Percentiles rank a stretch among this genome's conserved stretches.
phyloP scores from a whole-genome alignment of 2,113 vertebrate species.

The Dasyprocta punctata region DNA sequence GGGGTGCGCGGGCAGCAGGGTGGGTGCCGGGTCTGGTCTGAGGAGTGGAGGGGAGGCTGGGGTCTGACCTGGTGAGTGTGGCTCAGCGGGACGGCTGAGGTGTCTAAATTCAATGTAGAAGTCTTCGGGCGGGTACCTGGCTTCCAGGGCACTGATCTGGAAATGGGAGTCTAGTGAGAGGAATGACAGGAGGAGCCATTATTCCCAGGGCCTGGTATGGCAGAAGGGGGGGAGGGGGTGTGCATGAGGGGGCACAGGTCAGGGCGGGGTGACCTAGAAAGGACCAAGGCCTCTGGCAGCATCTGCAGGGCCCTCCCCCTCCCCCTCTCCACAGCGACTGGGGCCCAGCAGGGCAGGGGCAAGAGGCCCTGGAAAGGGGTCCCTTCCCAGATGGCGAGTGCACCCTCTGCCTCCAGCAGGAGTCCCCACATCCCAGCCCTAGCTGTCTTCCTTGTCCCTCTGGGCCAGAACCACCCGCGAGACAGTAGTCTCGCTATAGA shows the following conservation, averaged over 20 bases:
- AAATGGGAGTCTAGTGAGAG: conserved; percentile 85
- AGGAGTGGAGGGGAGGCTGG: background rate
- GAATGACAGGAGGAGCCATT: conserved; percentile 83
- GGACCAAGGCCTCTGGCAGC: background rate
- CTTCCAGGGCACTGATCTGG: conserved; percentile 84
- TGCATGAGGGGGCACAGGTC: background rate
- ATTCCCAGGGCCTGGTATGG: conserved; percentile 69
- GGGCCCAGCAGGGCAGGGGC: background rate
- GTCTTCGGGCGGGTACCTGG: conserved; percentile 82
- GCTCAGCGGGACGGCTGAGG: conserved; percentile 76
- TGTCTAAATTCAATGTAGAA: conserved; percentile 85
- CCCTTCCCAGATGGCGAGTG: background rate
- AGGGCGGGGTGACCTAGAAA: background rate
- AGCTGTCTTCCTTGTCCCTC: background rate
- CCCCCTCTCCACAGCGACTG: background rate
- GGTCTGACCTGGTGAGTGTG: conserved; percentile 80
- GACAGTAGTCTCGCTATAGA: background rate
- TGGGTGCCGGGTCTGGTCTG: background rate
- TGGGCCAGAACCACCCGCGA: background rate
- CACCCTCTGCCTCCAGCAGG: background rate
- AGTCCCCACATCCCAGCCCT: background rate
- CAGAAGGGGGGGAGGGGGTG: background rate
- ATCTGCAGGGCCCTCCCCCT: background rate
- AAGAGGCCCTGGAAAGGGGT: background rate
- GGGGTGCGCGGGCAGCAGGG: background rate